Evolutionary conservation across 1,140 invertebrate species (phyloP).

Genomic region (Hermatobates lingyangjiaoensis): DNA sequence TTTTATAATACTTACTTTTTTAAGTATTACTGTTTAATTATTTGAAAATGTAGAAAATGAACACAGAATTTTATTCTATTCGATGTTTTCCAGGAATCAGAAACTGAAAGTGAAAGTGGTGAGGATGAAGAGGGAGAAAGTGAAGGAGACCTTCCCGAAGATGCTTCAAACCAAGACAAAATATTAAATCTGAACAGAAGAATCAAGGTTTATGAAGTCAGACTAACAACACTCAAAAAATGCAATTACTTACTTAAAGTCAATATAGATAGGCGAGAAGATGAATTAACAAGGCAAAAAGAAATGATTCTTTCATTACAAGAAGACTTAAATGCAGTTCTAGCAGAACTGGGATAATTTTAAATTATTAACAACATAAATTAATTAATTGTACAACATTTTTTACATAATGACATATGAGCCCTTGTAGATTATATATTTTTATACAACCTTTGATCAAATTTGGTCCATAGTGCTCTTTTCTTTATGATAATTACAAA

Average conservation of each 20-base stretch:
- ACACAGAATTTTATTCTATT: too few species aligned
- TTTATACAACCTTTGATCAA: too few species aligned
- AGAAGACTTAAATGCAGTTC: constrained; percentile 61
- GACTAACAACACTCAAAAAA: constrained; percentile 58
- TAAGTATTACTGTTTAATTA: not conserved
- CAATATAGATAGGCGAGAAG: constrained; percentile 65
- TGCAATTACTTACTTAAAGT: constrained; percentile 68
- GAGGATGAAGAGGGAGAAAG: constrained; percentile 22
- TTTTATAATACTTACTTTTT: not conserved
- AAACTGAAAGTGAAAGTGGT: constrained; percentile 29
- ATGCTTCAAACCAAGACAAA: constrained; percentile 38
- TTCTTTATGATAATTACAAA: too few species aligned
- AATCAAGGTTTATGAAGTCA: constrained; percentile 39
- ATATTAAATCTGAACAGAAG: constrained; percentile 37
- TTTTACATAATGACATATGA: too few species aligned
- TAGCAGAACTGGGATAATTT: constrained; percentile 44
- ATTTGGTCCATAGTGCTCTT: too few species aligned
- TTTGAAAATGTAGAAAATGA: not conserved
- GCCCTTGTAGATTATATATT: too few species aligned
- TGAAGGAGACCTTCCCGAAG: constrained; percentile 38
- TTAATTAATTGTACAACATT: too few species aligned
- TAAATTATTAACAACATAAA: too few species aligned
- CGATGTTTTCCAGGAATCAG: constrained; percentile 25
- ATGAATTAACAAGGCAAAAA: constrained; percentile 60
- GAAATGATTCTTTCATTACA: constrained; percentile 53